phyloP scores from a whole-genome alignment of 2,797 vertebrate species.

The Sebastes vulpes region DNA sequence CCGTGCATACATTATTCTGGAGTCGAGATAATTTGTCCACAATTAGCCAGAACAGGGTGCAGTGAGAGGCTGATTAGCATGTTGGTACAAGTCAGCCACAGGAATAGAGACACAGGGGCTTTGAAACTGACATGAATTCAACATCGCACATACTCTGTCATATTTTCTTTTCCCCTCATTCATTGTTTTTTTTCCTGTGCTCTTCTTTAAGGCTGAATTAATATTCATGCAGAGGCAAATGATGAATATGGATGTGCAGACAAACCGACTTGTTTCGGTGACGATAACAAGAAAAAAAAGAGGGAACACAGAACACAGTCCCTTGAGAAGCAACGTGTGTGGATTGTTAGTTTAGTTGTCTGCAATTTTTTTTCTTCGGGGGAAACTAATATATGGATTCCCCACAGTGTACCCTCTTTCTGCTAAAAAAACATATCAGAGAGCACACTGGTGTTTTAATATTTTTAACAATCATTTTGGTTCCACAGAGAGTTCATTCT shows the following conservation, averaged over 20 bases:
- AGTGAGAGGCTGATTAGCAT: slow-evolving; percentile 80
- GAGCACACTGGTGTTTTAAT: slow-evolving; percentile 31
- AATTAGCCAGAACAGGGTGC: slow-evolving; percentile 79
- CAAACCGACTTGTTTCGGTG: slow-evolving; percentile 69
- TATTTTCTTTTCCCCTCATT: slow-evolving; percentile 58
- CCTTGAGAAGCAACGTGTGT: slow-evolving; percentile 62
- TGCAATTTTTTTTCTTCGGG: slow-evolving; percentile 2
- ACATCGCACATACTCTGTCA: slow-evolving; percentile 63
- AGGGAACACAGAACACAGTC: slow-evolving; percentile 49
- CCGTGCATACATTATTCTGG: slow-evolving; percentile 77
- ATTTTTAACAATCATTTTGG: slow-evolving; percentile 39
- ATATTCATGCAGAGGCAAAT: slow-evolving; percentile 73
- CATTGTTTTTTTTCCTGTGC: slow-evolving; percentile 34
- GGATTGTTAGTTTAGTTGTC: slow-evolving; percentile 58
- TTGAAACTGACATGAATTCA: slow-evolving; percentile 80
- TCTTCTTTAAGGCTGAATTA: slow-evolving; percentile 72
- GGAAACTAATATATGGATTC: slow-evolving; percentile 32
- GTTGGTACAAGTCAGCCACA: slow-evolving; percentile 75
- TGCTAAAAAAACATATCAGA: slow-evolving; percentile 42
- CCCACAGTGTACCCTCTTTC: slow-evolving; percentile 10
- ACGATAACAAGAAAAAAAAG: slow-evolving; percentile 68
- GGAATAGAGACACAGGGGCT: slow-evolving; percentile 73
- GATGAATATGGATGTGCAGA: slow-evolving; percentile 81
- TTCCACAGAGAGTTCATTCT: slow-evolving; percentile 45
- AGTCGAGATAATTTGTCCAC: slow-evolving; percentile 82